Conservation (phyloP, 2,888 invertebrate species). For the Hyposoter didymator region DNA sequence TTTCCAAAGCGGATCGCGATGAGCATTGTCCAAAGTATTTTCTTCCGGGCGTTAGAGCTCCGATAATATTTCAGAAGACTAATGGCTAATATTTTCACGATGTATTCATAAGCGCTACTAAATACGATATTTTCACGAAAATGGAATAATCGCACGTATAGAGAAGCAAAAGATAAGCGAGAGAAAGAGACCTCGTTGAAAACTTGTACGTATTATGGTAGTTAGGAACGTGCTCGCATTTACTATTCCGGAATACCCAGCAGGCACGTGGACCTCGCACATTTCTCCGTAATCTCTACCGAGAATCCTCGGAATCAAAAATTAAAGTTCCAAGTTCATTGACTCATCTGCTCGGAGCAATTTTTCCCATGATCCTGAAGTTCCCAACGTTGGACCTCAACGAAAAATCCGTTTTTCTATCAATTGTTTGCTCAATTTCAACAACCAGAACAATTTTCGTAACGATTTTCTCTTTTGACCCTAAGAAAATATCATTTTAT, state of each 20-base stretch:
- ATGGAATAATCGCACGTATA: background rate
- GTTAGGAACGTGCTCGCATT: background rate
- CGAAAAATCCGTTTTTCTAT: too few species aligned
- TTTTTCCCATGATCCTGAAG: background rate
- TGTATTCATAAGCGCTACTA: background rate
- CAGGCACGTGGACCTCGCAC: background rate
- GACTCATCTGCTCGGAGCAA: background rate
- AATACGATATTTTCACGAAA: background rate
- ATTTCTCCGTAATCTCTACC: background rate
- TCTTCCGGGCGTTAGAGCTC: background rate
- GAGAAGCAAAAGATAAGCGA: background rate
- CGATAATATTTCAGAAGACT: background rate
- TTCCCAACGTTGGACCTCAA: too few species aligned
- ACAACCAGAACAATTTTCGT: too few species aligned
- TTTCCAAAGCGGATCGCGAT: background rate
- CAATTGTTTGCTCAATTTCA: too few species aligned
- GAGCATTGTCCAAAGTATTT: background rate
- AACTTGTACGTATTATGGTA: background rate
- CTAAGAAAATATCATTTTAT: too few species aligned
- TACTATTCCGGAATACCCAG: background rate
- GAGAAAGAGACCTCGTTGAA: background rate
- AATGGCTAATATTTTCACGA: background rate
- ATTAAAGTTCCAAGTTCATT: background rate
- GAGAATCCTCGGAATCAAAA: background rate
- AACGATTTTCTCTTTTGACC: too few species aligned